These are phyloP conservation scores for Lepisosteus oculatus DNA, from an alignment of 2,113 vertebrate species.

Conservation along the genomic window DNA sequence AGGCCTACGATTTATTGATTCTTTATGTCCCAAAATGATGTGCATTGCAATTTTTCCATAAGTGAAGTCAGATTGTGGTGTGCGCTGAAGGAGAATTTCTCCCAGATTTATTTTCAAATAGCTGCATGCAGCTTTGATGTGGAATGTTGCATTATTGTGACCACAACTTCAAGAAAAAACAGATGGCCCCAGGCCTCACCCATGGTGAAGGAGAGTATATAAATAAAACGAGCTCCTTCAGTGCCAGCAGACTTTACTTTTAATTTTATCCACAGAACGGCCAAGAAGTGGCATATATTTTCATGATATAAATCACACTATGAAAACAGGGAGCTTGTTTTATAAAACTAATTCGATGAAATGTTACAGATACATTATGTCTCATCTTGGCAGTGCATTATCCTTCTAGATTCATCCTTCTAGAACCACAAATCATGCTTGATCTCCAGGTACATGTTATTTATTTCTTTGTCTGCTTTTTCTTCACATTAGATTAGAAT, in stretches of 20 bases:
- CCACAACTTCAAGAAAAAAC: conserved; percentile 59
- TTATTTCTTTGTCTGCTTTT: too few relatives aligned
- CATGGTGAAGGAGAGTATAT: conserved; percentile 44
- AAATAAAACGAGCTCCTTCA: conserved; percentile 18
- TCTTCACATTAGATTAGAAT: too few relatives aligned
- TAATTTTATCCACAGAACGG: conserved; percentile 27
- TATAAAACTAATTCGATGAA: conserved; percentile 8
- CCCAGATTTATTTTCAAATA: conserved; percentile 44
- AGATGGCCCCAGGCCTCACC: conserved; percentile 54
- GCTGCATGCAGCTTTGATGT: conserved; percentile 64
- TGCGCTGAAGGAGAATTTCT: conserved; percentile 34
- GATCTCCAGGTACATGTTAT: too few relatives aligned
- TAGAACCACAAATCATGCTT: too few relatives aligned
- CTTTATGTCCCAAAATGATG: conserved; percentile 15
- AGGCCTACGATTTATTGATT: conserved; percentile 21
- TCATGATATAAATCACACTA: conserved; percentile 18
- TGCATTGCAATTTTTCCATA: conserved; percentile 21
- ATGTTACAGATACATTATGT: too few relatives aligned
- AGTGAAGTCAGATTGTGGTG: conserved; percentile 30
- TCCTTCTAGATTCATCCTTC: too few relatives aligned
- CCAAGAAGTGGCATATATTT: conserved; percentile 25
- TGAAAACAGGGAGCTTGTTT: conserved; percentile 23
- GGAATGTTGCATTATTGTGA: conserved; percentile 57
- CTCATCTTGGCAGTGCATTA: too few relatives aligned
- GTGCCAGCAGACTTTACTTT: conserved; percentile 27